Conservation (phyloP, 2,797 vertebrate genomes). For the Crocidura indochinensis region DNA sequence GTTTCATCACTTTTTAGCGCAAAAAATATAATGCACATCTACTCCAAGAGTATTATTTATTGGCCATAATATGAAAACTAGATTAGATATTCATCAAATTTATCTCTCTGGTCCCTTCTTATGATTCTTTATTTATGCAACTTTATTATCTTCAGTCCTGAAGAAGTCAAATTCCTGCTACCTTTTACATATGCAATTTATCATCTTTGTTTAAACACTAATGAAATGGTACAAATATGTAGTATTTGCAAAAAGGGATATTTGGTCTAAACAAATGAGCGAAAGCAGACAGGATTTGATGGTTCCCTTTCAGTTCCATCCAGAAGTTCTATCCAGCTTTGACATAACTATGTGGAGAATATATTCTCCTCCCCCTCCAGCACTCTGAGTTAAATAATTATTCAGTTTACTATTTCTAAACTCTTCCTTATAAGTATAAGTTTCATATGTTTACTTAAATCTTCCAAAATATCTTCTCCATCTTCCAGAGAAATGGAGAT, state of each 20-base stretch:
- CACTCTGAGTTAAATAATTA: neutral
- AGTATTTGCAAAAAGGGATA: neutral
- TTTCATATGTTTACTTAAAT: constrained; percentile 8
- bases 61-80: neutral
- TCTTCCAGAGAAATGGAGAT: neutral
- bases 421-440: neutral
- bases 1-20: neutral
- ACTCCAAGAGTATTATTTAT: neutral
- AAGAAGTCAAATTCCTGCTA: neutral
- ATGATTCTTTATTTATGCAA: too few species aligned
- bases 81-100: neutral
- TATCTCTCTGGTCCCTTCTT: too few species aligned
- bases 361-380: too few species aligned
- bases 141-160: neutral
- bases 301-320: neutral
- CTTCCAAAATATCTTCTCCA: constrained; percentile 9
- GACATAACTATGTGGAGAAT: neutral
- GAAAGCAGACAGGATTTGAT: neutral
- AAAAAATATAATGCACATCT: neutral
- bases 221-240: neutral
- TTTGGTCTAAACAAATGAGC: too few species aligned
- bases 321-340: neutral
- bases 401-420: neutral
- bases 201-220: neutral
- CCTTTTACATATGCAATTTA: neutral